Evolutionary conservation across 2,113 vertebrate species (phyloP).

Genomic region (Xenus cinereus): DNA sequence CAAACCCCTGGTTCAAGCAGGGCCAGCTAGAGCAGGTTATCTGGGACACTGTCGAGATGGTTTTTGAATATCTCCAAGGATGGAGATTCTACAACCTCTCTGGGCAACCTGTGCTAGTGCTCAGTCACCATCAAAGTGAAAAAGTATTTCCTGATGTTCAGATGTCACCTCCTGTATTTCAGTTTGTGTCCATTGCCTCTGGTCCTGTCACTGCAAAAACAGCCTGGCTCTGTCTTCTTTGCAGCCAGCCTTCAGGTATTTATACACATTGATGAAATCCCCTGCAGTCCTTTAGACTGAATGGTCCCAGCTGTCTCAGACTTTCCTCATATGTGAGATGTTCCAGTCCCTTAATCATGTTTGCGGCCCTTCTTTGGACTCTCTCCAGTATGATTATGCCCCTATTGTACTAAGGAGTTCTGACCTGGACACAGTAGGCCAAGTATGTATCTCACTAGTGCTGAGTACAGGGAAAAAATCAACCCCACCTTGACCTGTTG

Average conservation of each 20-base stretch:
- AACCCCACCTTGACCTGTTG: not conserved
- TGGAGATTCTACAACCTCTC: not conserved
- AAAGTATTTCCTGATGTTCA: not conserved
- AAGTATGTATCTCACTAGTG: not conserved
- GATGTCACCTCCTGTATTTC: not conserved
- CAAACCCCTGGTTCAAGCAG: not conserved
- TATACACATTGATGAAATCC: not conserved
- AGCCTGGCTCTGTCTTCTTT: not conserved
- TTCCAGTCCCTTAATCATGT: not conserved
- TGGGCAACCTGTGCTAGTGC: rapidly evolving
- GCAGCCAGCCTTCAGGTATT: not conserved
- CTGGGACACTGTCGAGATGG: not conserved
- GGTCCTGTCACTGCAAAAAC: not conserved
- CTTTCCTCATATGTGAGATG: not conserved
- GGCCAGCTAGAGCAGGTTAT: not conserved
- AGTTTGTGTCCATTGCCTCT: not conserved
- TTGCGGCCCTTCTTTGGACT: not conserved
- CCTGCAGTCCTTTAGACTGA: not conserved
- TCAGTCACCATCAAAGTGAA: not conserved
- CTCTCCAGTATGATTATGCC: not conserved
- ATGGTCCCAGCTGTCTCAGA: not conserved
- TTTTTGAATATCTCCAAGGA: not conserved
- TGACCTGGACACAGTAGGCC: not conserved
- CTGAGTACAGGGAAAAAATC: not conserved
- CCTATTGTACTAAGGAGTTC: not conserved